Base-by-base conservation (phyloP, 2,113 vertebrate genomes). In the Otocyon megalotis region DNA sequence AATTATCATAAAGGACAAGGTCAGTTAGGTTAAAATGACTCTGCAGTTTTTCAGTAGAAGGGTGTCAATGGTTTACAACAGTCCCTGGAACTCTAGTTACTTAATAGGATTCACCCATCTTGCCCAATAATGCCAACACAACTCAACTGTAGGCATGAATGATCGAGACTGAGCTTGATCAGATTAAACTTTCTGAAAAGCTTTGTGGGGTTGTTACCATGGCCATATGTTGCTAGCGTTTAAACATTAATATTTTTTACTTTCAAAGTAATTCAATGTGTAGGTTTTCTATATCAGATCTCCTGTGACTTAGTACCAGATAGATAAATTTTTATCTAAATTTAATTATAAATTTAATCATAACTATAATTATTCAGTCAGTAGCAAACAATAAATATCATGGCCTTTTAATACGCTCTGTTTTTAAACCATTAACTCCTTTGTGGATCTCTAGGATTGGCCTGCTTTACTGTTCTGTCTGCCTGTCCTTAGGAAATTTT, bases 311-410 rank as follows among this genome's bases (percentile, higher is more conserved):
- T 83, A n/a, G n/a, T 43, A 65, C 53, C 19, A 93, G 37, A 86
- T 81, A 74, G 37, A 63, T 71, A 69, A 17, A 28, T 65, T 74
- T 86, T 79, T 88, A 71, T 94, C 83, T 83, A 79, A 92, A 88
- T 71, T 94, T 81, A 94, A 82, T 80, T 20, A 71, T 62, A 88
- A 89, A 88, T 71, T 94, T 81, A 94, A 82, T 80, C 20, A 71
- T 62, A 88, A 89, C 80, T 54, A 1, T 92, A 76, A 76, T 50
- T 85, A 92, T 86, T 85, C 53, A 93, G 43, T 85, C 35, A 80
- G 85, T 58, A 81, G 20, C 53, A 92, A 95, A 28, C 30, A 35
- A 53, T 81, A 30, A 7, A 67, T 56, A 6, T 15, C 24, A 63
- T 60, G 13, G 32, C 12, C 20, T 86, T 92, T 85, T 69, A 77